Conservation (phyloP, 2,113 vertebrate genomes). For the Marmota monax region DNA sequence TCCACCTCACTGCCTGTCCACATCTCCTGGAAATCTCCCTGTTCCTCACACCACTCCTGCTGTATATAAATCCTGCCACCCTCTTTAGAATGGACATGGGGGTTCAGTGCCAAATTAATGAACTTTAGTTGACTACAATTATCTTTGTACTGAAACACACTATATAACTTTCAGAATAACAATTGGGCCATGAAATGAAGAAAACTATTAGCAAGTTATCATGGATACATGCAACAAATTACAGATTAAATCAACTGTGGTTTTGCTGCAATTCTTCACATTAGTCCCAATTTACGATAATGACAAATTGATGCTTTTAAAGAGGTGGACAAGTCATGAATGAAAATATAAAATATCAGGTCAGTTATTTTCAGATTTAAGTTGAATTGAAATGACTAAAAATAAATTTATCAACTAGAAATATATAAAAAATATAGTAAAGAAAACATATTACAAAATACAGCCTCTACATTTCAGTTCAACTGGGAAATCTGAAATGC, state of each 20-base stretch:
- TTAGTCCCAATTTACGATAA: background rate
- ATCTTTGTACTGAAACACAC: background rate
- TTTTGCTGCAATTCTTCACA: background rate
- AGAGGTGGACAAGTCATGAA: background rate
- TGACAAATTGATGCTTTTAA: slow-evolving; percentile 9
- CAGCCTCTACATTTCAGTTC: background rate
- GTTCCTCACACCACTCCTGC: background rate
- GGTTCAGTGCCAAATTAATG: background rate
- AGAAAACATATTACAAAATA: background rate
- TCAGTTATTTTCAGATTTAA: background rate
- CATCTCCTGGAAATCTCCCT: background rate
- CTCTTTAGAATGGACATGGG: background rate
- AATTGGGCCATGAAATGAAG: background rate
- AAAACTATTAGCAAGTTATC: background rate
- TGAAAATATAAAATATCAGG: background rate
- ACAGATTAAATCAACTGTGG: background rate
- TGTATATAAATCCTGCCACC: background rate
- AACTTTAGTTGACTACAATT: background rate
- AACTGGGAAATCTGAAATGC: background rate
- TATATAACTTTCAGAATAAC: background rate
- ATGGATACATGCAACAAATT: background rate
- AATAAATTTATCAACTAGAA: no score
- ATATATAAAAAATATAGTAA: no score
- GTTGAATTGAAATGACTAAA: background rate
- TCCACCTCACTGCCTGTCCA: background rate